Evolutionary conservation across 1,140 invertebrate genomes (phyloP).

Genomic region (Drepana arcuata): DNA sequence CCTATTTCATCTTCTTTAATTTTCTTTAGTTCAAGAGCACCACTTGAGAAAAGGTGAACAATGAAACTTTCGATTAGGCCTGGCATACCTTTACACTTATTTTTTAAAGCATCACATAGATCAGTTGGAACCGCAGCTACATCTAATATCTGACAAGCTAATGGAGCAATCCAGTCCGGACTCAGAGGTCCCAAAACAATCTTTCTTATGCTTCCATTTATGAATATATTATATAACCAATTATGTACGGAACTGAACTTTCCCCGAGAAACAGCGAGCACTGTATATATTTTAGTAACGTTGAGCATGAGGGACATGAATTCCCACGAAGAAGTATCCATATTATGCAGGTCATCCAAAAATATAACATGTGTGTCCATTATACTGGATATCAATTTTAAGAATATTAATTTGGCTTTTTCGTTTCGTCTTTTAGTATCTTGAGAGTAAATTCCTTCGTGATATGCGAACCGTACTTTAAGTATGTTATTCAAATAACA

Average conservation of each 20-base stretch:
- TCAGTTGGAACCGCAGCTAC: conserved; percentile 55
- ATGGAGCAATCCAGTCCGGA: conserved; percentile 36
- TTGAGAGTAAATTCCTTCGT: conserved; percentile 34
- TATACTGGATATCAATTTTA: conserved; percentile 34
- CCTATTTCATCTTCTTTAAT: conserved; percentile 27
- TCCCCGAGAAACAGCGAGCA: conserved; percentile 42
- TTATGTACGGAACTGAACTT: conserved; percentile 39
- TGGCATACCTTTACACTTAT: conserved; percentile 59
- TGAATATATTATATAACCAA: conserved; percentile 52
- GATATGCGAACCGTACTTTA: conserved; percentile 57
- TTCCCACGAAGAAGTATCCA: conserved; percentile 53
- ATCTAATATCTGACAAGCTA: conserved; percentile 66
- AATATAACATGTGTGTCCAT: conserved; percentile 35
- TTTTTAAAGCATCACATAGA: conserved; percentile 47
- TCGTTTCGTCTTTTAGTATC: conserved; percentile 38
- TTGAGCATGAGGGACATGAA: conserved; percentile 44
- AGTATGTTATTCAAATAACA: conserved; percentile 57
- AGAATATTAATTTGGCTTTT: conserved; percentile 47
- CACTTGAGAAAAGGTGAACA: conserved; percentile 60
- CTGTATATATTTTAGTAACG: conserved; percentile 35
- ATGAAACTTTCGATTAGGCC: conserved; percentile 62
- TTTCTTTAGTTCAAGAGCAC: conserved; percentile 44
- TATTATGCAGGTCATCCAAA: conserved; percentile 57
- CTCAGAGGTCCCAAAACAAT: conserved; percentile 39
- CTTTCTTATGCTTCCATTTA: conserved; percentile 44